A percentile compares a stretch with the other conserved stretches of the same genome.
These are phyloP conservation scores for Lumbricus terrestris DNA, from an alignment of 2,888 invertebrate genomes.

Conservation along the genomic window DNA sequence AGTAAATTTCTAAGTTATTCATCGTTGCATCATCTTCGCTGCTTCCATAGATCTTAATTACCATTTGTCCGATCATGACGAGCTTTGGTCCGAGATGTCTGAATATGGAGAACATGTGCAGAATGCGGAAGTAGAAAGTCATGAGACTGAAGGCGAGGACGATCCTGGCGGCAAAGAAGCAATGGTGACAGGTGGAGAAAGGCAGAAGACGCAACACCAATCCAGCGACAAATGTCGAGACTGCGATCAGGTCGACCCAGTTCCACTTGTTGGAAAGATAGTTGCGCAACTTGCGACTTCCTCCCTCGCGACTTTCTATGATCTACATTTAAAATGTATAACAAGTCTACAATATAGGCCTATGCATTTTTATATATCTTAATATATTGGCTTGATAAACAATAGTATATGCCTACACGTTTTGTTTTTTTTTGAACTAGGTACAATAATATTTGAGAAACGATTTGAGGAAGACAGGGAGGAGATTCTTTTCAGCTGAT, in stretches of 20 bases:
- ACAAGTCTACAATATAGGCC: too few species aligned
- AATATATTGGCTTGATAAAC: too few species aligned
- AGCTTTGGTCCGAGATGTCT: conserved; percentile 57
- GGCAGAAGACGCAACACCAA: conserved; percentile 50
- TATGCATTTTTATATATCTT: too few species aligned
- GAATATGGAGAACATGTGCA: conserved; percentile 56
- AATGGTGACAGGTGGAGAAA: conserved; percentile 27
- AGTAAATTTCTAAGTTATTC: too few species aligned
- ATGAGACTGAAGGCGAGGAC: conserved; percentile 57
- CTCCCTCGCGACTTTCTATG: conserved; percentile 37
- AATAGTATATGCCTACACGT: too few species aligned
- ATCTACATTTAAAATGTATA: background rate
- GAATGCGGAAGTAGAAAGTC: conserved; percentile 53
- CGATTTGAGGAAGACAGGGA: too few species aligned
- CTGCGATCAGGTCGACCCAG: conserved; percentile 51
- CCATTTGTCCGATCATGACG: conserved; percentile 58
- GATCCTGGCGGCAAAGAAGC: conserved; percentile 55
- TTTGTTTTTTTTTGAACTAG: too few species aligned
- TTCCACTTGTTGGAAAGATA: conserved; percentile 58
- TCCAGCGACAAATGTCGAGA: conserved; percentile 51
- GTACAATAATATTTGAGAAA: too few species aligned
- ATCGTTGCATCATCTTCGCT: background rate
- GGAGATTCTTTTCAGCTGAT: too few species aligned
- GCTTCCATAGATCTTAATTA: conserved; percentile 39
- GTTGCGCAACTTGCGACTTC: conserved; percentile 47